phyloP scores from a whole-genome alignment of 1,140 invertebrate species.

The Melanaphis sacchari region DNA sequence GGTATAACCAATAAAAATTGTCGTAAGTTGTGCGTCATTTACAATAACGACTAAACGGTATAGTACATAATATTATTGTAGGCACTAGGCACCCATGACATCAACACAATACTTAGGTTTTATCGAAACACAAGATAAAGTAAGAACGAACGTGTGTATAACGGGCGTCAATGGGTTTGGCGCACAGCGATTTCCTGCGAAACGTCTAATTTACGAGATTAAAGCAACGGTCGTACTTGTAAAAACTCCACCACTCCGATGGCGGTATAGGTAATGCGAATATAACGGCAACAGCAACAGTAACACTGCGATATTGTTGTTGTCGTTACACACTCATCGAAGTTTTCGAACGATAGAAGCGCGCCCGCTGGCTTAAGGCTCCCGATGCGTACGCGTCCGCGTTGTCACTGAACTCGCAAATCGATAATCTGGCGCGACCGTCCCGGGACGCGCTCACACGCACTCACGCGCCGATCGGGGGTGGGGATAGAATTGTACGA shows the following conservation, averaged over 20 bases:
- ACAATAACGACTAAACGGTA: background rate
- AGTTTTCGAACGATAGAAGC: background rate
- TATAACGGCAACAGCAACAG: background rate
- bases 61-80: background rate
- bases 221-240: background rate
- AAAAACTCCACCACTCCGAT: background rate
- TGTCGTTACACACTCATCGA: background rate
- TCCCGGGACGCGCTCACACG: background rate
- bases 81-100: background rate
- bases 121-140: background rate
- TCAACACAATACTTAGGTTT: background rate
- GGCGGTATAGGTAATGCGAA: background rate
- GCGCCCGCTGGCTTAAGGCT: background rate
- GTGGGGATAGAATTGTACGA: background rate
- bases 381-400: background rate
- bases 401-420: constrained; percentile 37
- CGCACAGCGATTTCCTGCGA: background rate
- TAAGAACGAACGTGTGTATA: background rate
- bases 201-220: background rate
- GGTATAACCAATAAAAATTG: background rate
- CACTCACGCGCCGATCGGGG: background rate
- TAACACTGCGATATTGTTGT: rapidly evolving
- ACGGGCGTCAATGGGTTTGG: background rate
- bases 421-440: constrained; percentile 28
- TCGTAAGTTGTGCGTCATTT: background rate